Percentiles rank a stretch among this genome's conserved stretches.
These are phyloP conservation scores for Periophthalmus magnuspinnatus DNA, from an alignment of 2,797 vertebrate species.

Conservation along the genomic window DNA sequence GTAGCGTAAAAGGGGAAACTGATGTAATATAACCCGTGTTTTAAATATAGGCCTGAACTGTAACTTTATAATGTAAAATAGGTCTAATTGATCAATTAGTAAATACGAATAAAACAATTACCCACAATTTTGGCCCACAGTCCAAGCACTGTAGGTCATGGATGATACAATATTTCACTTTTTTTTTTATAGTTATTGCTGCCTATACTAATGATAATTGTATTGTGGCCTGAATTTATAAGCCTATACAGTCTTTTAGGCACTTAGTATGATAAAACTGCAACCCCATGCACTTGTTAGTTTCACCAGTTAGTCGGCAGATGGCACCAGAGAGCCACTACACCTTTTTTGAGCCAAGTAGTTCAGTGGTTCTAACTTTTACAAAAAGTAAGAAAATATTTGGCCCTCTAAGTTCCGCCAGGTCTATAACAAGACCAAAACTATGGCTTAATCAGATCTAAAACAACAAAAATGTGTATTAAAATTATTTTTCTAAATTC, in stretches of 20 bases:
- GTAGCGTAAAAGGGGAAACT: neutral
- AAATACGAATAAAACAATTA: neutral
- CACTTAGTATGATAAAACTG: too few species aligned
- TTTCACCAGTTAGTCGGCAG: slow-evolving; percentile 32
- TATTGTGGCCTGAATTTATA: neutral
- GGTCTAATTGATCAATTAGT: neutral
- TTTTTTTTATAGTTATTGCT: neutral
- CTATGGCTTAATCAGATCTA: too few species aligned
- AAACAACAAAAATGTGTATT: too few species aligned
- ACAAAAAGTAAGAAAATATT: too few species aligned
- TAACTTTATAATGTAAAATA: neutral
- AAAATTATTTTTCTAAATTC: too few species aligned
- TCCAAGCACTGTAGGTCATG: too few species aligned
- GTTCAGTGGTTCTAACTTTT: too few species aligned
- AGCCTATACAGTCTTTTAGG: too few species aligned
- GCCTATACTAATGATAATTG: neutral
- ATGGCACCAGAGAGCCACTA: slow-evolving; percentile 25
- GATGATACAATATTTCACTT: too few species aligned
- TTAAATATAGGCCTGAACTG: neutral
- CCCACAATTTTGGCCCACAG: too few species aligned
- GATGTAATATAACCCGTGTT: neutral
- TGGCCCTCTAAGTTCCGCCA: too few species aligned
- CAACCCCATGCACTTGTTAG: neutral
- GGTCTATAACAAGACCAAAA: too few species aligned
- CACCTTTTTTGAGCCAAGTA: neutral